Percentiles rank a stretch among this genome's conserved stretches.
Evolutionary conservation across 2,888 invertebrate genomes (phyloP).

Genomic region (Brachyptera putata): DNA sequence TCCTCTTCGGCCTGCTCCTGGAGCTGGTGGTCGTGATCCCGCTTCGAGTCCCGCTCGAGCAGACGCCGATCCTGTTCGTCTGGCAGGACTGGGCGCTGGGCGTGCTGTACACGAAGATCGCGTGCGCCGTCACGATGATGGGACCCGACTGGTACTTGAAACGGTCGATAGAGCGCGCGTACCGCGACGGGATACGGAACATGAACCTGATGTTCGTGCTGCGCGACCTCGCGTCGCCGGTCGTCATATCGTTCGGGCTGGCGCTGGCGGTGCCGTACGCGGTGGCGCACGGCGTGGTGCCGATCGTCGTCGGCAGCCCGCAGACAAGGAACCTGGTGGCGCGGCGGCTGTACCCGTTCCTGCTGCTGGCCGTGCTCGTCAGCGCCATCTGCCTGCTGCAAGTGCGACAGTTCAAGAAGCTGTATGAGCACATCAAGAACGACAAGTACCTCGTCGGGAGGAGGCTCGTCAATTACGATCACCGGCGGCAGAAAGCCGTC

Average conservation of each 20-base stretch:
- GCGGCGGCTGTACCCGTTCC: conserved; percentile 83
- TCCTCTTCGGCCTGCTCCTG: conserved; percentile 85
- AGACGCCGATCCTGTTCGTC: conserved; percentile 82
- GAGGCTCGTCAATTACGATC: conserved; percentile 94
- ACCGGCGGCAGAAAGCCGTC: conserved; percentile 56
- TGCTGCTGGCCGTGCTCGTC: conserved; percentile 67
- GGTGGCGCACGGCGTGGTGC: conserved; percentile 71
- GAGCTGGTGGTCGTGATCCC: conserved; percentile 90
- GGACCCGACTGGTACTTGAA: conserved; percentile 95
- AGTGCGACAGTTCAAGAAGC: conserved; percentile 79
- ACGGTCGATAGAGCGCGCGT: conserved; percentile 86
- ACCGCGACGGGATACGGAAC: conserved; percentile 88
- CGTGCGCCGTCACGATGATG: conserved; percentile 95
- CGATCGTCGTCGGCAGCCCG: conserved; percentile 59
- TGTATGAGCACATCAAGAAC: conserved; percentile 98
- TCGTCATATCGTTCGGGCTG: conserved; percentile 82
- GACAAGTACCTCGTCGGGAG: conserved; percentile 98
- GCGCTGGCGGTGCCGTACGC: conserved; percentile 92
- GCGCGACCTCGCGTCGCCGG: conserved; percentile 81
- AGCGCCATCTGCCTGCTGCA: conserved; percentile 68
- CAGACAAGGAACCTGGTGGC: conserved; percentile 71
- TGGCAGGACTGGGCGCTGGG: conserved; percentile 99
- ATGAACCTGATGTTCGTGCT: conserved; percentile 87
- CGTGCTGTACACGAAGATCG: conserved; percentile 95
- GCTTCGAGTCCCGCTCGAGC: conserved; percentile 83